A percentile compares a stretch with the other conserved stretches of the same genome.
Conservation (phyloP, 2,113 vertebrate genomes). For the Gymnogyps californianus region DNA sequence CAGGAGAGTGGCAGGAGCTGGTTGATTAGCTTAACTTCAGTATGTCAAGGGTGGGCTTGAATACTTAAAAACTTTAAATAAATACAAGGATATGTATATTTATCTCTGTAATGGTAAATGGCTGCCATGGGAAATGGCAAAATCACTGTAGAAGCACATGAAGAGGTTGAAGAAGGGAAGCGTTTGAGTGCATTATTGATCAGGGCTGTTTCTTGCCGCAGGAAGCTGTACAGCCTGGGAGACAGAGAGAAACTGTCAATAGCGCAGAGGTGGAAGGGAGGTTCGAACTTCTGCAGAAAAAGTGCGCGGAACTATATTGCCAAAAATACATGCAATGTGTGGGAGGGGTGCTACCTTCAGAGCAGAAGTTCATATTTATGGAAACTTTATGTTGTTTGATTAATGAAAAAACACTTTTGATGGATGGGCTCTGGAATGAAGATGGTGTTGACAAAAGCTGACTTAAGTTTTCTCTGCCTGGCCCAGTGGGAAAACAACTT, state of each 20-base stretch:
- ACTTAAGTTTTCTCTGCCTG: not conserved
- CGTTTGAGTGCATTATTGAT: rapidly evolving
- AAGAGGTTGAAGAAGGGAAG: not conserved
- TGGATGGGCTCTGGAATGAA: too few species aligned
- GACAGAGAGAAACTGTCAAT: rapidly evolving
- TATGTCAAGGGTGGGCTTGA: not conserved
- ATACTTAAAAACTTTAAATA: not conserved
- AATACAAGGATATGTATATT: rapidly evolving
- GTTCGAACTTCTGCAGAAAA: rapidly evolving
- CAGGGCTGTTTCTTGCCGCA: rapidly evolving
- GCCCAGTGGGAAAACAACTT: not conserved
- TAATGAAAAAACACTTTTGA: not conserved
- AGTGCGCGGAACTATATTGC: rapidly evolving
- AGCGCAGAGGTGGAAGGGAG: too few species aligned
- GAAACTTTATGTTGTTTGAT: not conserved
- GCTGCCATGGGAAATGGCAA: not conserved
- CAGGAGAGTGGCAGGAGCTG: not conserved
- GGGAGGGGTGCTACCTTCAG: not conserved
- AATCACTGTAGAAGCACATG: rapidly evolving
- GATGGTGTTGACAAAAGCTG: not conserved
- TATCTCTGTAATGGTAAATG: rapidly evolving
- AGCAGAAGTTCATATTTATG: not conserved
- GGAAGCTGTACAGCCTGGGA: not conserved
- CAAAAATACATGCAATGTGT: rapidly evolving
- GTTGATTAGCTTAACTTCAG: not conserved